Conservation (phyloP, 2,797 vertebrate species). For the Rhyacichthys aspro region DNA sequence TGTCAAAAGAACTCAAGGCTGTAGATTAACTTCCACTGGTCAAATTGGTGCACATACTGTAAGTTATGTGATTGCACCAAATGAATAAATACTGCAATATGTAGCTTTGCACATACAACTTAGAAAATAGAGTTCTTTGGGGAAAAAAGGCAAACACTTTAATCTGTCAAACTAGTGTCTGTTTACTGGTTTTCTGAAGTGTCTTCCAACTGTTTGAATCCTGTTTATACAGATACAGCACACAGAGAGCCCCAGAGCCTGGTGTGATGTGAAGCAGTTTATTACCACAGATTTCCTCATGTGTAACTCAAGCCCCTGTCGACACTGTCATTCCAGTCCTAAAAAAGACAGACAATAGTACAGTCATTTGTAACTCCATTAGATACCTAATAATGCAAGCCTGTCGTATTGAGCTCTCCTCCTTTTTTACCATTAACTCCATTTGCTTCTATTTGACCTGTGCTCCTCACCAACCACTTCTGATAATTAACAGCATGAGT, state of each 20-base stretch:
- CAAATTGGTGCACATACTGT: not conserved
- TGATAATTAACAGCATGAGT: constrained; percentile 45
- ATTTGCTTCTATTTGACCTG: constrained; percentile 44
- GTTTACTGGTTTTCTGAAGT: not conserved
- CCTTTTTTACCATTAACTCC: constrained; percentile 24
- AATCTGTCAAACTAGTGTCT: too few relatives aligned
- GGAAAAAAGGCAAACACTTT: too few relatives aligned
- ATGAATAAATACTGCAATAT: not conserved
- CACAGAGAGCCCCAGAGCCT: not conserved
- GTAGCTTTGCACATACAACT: not conserved
- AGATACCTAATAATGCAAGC: constrained; percentile 67
- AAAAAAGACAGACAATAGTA: constrained; percentile 38
- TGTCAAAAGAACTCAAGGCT: not conserved
- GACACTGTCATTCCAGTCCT: constrained; percentile 4
- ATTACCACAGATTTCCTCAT: constrained; percentile 15
- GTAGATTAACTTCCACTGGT: not conserved
- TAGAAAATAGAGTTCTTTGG: too few relatives aligned
- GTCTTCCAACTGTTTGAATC: not conserved
- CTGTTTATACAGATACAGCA: not conserved
- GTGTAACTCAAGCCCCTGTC: constrained; percentile 14
- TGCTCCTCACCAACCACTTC: constrained; percentile 8
- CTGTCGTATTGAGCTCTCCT: constrained; percentile 18
- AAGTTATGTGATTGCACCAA: not conserved
- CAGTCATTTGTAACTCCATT: constrained; percentile 71
- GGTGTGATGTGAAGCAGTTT: constrained; percentile 22